Conservation (phyloP, 2,113 vertebrate species). For the Fregata magnificens region DNA sequence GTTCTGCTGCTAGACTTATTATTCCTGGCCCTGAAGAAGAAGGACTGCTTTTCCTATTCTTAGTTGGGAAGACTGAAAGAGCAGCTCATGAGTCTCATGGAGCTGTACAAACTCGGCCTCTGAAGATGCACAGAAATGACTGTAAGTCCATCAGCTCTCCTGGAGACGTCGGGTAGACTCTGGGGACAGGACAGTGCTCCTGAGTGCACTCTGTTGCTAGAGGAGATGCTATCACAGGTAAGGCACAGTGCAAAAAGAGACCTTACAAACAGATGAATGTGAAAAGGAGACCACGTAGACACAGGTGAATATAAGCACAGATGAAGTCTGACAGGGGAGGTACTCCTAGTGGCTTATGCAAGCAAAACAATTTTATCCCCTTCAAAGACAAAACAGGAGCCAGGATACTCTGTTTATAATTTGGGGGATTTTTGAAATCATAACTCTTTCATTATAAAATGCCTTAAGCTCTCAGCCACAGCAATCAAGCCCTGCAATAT, state of each 20-base stretch:
- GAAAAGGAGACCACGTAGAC: neutral
- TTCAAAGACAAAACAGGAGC: constrained; percentile 47
- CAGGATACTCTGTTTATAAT: constrained; percentile 45
- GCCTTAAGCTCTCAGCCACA: constrained; percentile 63
- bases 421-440: constrained; percentile 70
- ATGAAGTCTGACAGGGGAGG: constrained; percentile 10
- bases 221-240: neutral
- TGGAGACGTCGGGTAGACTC: neutral
- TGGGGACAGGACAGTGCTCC: neutral
- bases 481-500: constrained; percentile 50
- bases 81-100: too few relatives aligned
- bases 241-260: neutral
- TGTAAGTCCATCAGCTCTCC: neutral
- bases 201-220: neutral
- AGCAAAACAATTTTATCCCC: neutral
- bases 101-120: neutral
- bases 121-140: neutral
- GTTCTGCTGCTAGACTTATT: neutral
- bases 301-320: neutral
- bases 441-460: constrained; percentile 68
- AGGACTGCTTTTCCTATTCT: neutral
- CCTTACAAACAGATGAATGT: neutral
- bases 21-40: neutral
- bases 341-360: constrained; percentile 15
- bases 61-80: neutral